phyloP scores from a whole-genome alignment of 2,113 vertebrate species.

The Ammodytes dubius region DNA sequence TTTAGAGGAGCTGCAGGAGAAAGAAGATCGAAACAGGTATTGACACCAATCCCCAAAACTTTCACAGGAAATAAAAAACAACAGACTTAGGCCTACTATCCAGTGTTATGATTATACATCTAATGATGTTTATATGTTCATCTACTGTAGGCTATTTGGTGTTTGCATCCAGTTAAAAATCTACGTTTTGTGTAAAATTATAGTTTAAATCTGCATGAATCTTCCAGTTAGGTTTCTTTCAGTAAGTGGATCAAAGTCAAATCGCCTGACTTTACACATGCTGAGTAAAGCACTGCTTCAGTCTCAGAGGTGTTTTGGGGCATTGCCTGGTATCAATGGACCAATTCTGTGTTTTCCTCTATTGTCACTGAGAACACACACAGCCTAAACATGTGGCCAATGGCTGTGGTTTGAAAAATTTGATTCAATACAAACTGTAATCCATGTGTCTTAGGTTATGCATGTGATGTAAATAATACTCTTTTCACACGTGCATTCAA shows the following conservation, averaged over 20 bases:
- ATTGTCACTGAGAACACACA: slow-evolving; percentile 50
- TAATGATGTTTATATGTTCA: neutral
- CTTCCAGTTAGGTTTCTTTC: neutral
- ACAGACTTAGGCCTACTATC: neutral
- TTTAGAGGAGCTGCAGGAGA: slow-evolving; percentile 27
- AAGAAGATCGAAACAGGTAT: slow-evolving; percentile 39
- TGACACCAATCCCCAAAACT: slow-evolving; percentile 21
- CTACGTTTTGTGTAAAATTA: neutral
- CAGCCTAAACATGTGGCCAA: slow-evolving; percentile 39
- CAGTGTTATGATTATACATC: neutral
- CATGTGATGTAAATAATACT: slow-evolving; percentile 39
- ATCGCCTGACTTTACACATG: slow-evolving; percentile 24
- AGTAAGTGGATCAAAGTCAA: neutral
- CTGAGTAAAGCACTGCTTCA: slow-evolving; percentile 5
- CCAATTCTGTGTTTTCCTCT: slow-evolving; percentile 45
- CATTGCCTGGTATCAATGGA: slow-evolving; percentile 50
- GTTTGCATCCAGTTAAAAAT: neutral
- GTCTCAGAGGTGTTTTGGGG: slow-evolving; percentile 52
- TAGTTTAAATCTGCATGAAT: neutral
- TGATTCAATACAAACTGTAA: slow-evolving; percentile 26
- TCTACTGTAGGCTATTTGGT: neutral
- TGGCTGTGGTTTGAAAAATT: slow-evolving; percentile 19
- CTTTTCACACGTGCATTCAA: slow-evolving; percentile 30
- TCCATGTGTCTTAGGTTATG: slow-evolving; percentile 44
- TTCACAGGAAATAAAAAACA: slow-evolving; percentile 21